A percentile compares a stretch with the other conserved stretches of the same genome.
These are phyloP conservation scores for Lycocorax pyrrhopterus DNA, from an alignment of 2,113 vertebrate species.

Conservation along the genomic window DNA sequence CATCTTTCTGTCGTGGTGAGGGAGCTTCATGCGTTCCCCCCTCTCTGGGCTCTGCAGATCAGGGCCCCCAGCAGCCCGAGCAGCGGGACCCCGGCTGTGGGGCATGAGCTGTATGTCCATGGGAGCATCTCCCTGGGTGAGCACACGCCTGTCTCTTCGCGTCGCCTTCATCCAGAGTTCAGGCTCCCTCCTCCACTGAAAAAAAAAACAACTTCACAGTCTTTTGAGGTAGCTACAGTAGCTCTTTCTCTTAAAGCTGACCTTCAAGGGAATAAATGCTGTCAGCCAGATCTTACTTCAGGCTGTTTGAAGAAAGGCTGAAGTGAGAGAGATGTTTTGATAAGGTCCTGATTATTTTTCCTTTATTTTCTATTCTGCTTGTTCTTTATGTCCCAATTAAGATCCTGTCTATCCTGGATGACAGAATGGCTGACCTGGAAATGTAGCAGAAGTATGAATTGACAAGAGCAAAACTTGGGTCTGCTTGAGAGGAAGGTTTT, in stretches of 20 bases:
- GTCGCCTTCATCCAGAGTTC: not conserved
- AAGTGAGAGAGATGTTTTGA: not conserved
- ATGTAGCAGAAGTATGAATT: not conserved
- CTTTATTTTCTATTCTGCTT: not conserved
- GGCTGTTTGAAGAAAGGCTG: not conserved
- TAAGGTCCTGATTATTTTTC: not conserved
- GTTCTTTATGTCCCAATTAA: not conserved
- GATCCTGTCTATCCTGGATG: not conserved
- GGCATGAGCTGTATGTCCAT: not conserved
- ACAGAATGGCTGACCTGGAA: not conserved
- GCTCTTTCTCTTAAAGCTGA: not conserved
- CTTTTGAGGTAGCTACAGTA: not conserved
- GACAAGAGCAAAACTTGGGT: not conserved
- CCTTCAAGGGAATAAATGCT: not conserved
- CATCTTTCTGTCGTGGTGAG: rapidly evolving
- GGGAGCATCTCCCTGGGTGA: not conserved
- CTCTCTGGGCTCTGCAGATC: not conserved
- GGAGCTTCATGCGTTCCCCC: not conserved
- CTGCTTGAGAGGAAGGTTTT: not conserved
- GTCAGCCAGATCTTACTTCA: not conserved
- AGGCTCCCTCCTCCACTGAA: not conserved
- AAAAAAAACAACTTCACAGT: not conserved
- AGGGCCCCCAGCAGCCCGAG: not conserved
- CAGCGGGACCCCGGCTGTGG: too few species aligned
- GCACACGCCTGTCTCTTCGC: not conserved